These are phyloP conservation scores for Merodon equestris DNA, from an alignment of 2,888 invertebrate species.

Conservation along the genomic window DNA sequence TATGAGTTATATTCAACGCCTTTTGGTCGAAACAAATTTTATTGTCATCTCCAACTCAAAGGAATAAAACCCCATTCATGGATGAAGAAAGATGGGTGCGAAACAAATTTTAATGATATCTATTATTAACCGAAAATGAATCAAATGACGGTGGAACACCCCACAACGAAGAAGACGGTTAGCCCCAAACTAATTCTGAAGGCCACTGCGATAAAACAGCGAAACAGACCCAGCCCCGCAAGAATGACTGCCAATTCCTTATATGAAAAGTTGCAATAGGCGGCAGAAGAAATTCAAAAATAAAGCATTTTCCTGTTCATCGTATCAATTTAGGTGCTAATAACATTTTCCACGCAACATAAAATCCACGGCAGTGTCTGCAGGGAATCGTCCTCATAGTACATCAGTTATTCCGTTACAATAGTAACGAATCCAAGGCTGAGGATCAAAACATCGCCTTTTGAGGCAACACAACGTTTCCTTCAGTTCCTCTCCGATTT, in stretches of 20 bases:
- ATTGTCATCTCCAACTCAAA: slow-evolving; percentile 10
- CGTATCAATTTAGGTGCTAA: slow-evolving; percentile 57
- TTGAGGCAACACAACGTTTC: no score
- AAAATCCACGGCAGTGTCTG: slow-evolving; percentile 51
- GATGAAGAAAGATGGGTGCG: slow-evolving; percentile 27
- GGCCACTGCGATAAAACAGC: no score
- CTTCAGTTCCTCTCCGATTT: no score
- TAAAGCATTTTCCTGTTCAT: slow-evolving; percentile 50
- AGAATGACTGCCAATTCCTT: no score
- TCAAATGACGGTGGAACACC: no score
- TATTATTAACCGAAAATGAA: slow-evolving; percentile 55
- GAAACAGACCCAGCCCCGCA: no score
- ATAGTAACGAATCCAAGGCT: slow-evolving; percentile 30
- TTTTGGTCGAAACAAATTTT: slow-evolving; percentile 17
- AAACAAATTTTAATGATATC: slow-evolving; percentile 48
- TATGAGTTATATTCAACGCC: slow-evolving; percentile 44
- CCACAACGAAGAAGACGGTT: no score
- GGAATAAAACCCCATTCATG: slow-evolving; percentile 9
- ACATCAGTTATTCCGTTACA: slow-evolving; percentile 51
- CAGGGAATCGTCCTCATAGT: slow-evolving; percentile 31
- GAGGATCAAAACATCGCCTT: slow-evolving; percentile 20
- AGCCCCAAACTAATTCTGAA: no score
- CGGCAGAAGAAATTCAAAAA: slow-evolving; percentile 47
- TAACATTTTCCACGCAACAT: slow-evolving; percentile 54
- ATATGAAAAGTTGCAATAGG: no score